Conservation (phyloP, 2,888 invertebrate genomes). For the Cryptocephalus moraei region DNA sequence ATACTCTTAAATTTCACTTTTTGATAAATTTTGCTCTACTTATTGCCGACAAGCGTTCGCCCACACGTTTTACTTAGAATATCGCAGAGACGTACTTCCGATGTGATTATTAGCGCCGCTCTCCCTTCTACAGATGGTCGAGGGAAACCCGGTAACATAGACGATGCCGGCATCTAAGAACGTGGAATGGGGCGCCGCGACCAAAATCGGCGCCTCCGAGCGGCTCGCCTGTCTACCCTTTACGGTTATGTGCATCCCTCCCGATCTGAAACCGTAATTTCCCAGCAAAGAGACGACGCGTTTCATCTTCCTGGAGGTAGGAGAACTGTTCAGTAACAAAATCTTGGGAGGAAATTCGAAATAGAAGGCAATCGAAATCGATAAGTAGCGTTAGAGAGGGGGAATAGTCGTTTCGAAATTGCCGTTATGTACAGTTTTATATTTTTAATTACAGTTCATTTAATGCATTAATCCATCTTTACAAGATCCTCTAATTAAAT, state of each 20-base stretch:
- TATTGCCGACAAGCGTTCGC: too few relatives aligned
- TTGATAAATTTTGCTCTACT: too few relatives aligned
- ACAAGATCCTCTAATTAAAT: too few relatives aligned
- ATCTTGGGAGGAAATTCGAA: too few relatives aligned
- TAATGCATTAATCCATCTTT: too few relatives aligned
- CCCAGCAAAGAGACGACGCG: constrained; percentile 64
- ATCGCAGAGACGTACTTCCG: constrained; percentile 61
- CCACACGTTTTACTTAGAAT: background rate
- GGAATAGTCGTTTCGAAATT: too few relatives aligned
- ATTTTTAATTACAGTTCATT: too few relatives aligned
- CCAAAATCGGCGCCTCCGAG: constrained; percentile 74
- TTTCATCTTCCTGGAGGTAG: constrained; percentile 43
- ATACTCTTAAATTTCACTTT: too few relatives aligned
- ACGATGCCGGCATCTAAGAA: constrained; percentile 82
- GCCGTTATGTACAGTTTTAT: too few relatives aligned
- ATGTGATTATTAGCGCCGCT: constrained; percentile 71
- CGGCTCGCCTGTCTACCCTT: constrained; percentile 67
- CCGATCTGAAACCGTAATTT: constrained; percentile 62
- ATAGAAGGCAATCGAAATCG: too few relatives aligned
- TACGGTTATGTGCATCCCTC: constrained; percentile 67
- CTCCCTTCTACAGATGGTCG: constrained; percentile 74
- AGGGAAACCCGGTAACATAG: constrained; percentile 71
- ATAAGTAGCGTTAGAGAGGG: too few relatives aligned
- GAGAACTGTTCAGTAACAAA: background rate
- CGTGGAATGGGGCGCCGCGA: constrained; percentile 81